Evolutionary conservation across 1,140 invertebrate genomes (phyloP), one percentile per base, ranked within the genome.

Genomic region (Radopholus similis): DNA sequence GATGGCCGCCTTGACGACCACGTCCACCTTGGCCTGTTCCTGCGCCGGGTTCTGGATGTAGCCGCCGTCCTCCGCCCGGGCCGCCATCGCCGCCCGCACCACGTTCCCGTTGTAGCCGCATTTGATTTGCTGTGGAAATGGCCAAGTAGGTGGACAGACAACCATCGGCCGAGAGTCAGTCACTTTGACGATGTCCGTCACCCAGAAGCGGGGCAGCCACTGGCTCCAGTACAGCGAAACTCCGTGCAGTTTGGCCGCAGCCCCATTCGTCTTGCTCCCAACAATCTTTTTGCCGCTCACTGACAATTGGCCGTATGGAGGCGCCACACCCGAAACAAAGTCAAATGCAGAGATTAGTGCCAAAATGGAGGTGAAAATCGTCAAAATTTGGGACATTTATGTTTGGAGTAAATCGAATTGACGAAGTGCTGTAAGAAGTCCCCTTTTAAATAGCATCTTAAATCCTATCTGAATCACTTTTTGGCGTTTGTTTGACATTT

Each of bases 191-290:
- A 40, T 60, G 5, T 60, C 15, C 28, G 37, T 15, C 6, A 49
- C 47, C 40, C 47, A 60, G 18, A 57, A 64, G 59, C 23, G 15
- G n/a, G 54, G 37, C 13, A 15, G 15, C 64, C 64, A 66, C 51
- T 66, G 64, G n/a, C 28, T 35, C 64, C 64, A 66, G 23, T 38
- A 66, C 11, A 66, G 60, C 6, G 30, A 40, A 37, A 66, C 32
- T 37, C 64, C 64, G 8, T 37, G 26, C 8, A 66, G 15, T 49
- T n/a, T n/a, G n/a, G 23, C 13, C 32, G 58, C 64, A 6, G 30
- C 40, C n/a, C 44, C 42, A 23, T 28, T 38, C 32, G 30, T 59
- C 0, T 34, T 49, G 38, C 30, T 58, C 8, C 47, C n/a, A 4
- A 64, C 42, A n/a, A 59, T n/a, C 5, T 47, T 28, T 6, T 38